Evolutionary conservation across 2,797 vertebrate genomes (phyloP).

Genomic region (Halcyon leucocephala): DNA sequence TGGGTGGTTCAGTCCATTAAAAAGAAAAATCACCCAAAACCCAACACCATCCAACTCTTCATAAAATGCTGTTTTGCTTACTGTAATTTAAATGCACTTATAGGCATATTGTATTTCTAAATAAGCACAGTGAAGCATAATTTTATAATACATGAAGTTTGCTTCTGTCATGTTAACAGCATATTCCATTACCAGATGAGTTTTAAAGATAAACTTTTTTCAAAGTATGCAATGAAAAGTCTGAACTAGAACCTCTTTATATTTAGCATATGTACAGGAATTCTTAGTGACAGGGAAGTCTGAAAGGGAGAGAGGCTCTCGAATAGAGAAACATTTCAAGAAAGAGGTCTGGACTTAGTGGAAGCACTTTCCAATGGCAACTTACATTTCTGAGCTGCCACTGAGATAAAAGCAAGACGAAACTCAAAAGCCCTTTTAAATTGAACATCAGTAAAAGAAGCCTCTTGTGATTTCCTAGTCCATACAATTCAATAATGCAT

Average conservation of each 20-base stretch:
- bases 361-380: background rate
- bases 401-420: background rate
- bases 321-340: background rate
- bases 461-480: background rate
- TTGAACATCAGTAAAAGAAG: background rate
- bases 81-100: conserved; percentile 17
- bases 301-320: background rate
- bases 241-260: background rate
- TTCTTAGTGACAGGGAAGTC: background rate
- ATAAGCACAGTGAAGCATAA: background rate
- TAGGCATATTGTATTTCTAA: conserved; percentile 35
- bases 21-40: conserved; percentile 60
- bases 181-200: background rate
- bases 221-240: background rate
- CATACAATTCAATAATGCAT: background rate
- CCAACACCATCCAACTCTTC: conserved; percentile 10
- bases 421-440: background rate
- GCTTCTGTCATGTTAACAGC: conserved; percentile 9
- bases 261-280: background rate
- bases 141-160: background rate
- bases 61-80: conserved; percentile 24
- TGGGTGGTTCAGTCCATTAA: conserved; percentile 57
- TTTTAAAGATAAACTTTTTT: background rate
- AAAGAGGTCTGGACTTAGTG: background rate
- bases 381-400: background rate